Conservation (phyloP, 1,140 invertebrate genomes). For the Leptinotarsa undecemlineata region DNA sequence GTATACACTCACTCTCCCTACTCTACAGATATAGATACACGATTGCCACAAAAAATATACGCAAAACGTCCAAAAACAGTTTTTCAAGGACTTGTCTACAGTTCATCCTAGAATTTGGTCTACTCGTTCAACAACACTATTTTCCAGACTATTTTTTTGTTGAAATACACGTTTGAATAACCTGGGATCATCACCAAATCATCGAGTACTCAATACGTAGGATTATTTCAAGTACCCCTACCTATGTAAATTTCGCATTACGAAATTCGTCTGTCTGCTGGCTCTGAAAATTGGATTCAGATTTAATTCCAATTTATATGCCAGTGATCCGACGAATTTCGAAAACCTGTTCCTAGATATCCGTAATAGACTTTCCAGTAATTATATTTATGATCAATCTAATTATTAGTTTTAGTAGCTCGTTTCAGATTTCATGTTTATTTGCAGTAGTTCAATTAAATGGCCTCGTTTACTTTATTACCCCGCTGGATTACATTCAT, state of each 20-base stretch:
- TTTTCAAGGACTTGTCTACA: too few relatives aligned
- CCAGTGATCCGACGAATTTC: not conserved
- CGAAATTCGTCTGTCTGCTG: not conserved
- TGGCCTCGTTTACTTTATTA: not conserved
- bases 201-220: too few relatives aligned
- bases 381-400: constrained; percentile 6
- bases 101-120: too few relatives aligned
- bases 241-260: not conserved
- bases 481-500: not conserved
- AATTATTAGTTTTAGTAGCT: constrained; percentile 1
- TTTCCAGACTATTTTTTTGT: too few relatives aligned
- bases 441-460: constrained; percentile 6
- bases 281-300: not conserved
- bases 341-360: constrained; percentile 3
- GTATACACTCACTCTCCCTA: too few relatives aligned
- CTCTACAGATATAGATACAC: too few relatives aligned
- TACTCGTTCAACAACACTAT: too few relatives aligned
- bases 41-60: too few relatives aligned
- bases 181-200: too few relatives aligned
- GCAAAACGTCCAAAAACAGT: too few relatives aligned
- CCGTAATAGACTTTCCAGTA: not conserved
- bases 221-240: not conserved
- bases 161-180: too few relatives aligned
- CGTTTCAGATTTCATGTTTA: constrained; percentile 6
- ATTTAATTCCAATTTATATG: constrained; percentile 4